These are phyloP conservation scores for Eulithis testata DNA, from an alignment of 2,888 invertebrate species.

Conservation along the genomic window DNA sequence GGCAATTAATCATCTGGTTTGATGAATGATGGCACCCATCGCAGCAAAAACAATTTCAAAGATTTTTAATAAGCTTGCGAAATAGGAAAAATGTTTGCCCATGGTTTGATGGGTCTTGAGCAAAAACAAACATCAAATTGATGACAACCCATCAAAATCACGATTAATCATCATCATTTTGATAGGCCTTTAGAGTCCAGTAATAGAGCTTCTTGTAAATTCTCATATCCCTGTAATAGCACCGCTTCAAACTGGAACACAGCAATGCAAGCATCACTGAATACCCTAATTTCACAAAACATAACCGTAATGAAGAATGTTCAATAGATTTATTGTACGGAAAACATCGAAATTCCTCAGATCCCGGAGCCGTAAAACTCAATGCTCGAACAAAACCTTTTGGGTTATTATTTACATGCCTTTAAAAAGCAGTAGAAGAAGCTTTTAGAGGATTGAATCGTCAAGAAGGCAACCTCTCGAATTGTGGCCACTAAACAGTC, in stretches of 20 bases:
- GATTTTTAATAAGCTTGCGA: slow-evolving; percentile 44
- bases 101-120: slow-evolving; percentile 2
- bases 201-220: too few relatives aligned
- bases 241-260: too few relatives aligned
- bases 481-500: slow-evolving; percentile 25
- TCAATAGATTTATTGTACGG: slow-evolving; percentile 12
- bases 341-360: slow-evolving; percentile 26
- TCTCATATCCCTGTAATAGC: too few relatives aligned
- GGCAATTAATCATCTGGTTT: slow-evolving; percentile 45
- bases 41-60: slow-evolving; percentile 41
- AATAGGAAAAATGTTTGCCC: slow-evolving; percentile 34
- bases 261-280: not conserved
- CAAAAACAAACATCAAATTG: too few relatives aligned
- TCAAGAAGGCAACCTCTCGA: slow-evolving; percentile 49
- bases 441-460: slow-evolving; percentile 67
- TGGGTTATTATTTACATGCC: slow-evolving; percentile 47
- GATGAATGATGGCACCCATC: slow-evolving; percentile 42
- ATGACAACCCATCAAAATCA: too few relatives aligned
- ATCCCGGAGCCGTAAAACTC: slow-evolving; percentile 18
- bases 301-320: slow-evolving; percentile 14
- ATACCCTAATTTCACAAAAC: not conserved
- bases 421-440: slow-evolving; percentile 44
- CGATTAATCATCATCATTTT: too few relatives aligned
- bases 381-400: slow-evolving; percentile 27
- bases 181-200: too few relatives aligned